A percentile compares a stretch with the other conserved stretches of the same genome.
These are phyloP conservation scores for Psilanteris sp. DNA, from an alignment of 1,140 invertebrate species.

Conservation along the genomic window DNA sequence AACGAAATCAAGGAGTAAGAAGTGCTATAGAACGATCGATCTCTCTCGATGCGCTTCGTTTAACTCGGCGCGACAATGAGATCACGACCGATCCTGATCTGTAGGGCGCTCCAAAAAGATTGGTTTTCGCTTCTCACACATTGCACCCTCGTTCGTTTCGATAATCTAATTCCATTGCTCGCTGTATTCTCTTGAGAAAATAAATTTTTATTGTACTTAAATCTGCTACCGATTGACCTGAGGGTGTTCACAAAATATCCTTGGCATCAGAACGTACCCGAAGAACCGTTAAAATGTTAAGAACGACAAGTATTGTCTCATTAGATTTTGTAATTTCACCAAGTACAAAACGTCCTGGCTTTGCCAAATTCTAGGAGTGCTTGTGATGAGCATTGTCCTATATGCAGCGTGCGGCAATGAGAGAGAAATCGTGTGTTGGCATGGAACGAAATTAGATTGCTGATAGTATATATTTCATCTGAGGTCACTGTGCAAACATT, in stretches of 20 bases:
- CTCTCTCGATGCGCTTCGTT: slow-evolving; percentile 69
- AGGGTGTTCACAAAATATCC: slow-evolving; percentile 34
- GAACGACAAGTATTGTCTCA: slow-evolving; percentile 57
- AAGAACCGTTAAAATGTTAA: slow-evolving; percentile 43
- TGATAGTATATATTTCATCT: slow-evolving; percentile 32
- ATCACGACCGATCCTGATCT: slow-evolving; percentile 69
- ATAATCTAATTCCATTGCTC: slow-evolving; percentile 69
- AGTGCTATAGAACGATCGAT: slow-evolving; percentile 70
- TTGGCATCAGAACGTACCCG: slow-evolving; percentile 23
- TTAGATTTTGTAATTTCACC: slow-evolving; percentile 55
- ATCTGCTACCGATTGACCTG: slow-evolving; percentile 57
- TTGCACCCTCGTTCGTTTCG: slow-evolving; percentile 45
- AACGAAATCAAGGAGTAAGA: slow-evolving; percentile 72
- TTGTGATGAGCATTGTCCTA: slow-evolving; percentile 21
- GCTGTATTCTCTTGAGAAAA: slow-evolving; percentile 32
- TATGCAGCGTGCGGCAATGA: slow-evolving; percentile 13
- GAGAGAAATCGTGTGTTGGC: slow-evolving; percentile 47
- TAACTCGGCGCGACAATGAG: slow-evolving; percentile 71
- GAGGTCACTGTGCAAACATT: slow-evolving; percentile 34
- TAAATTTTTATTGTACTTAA: slow-evolving; percentile 71
- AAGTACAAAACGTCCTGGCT: slow-evolving; percentile 13
- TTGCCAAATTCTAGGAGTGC: slow-evolving; percentile 30
- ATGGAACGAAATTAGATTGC: slow-evolving; percentile 49
- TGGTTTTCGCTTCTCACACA: slow-evolving; percentile 64
- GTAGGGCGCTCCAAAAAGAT: slow-evolving; percentile 66